Evolutionary conservation across 2,113 vertebrate species (phyloP), one percentile per base, ranked within the genome.

Genomic region (Oryzias curvinotus): DNA sequence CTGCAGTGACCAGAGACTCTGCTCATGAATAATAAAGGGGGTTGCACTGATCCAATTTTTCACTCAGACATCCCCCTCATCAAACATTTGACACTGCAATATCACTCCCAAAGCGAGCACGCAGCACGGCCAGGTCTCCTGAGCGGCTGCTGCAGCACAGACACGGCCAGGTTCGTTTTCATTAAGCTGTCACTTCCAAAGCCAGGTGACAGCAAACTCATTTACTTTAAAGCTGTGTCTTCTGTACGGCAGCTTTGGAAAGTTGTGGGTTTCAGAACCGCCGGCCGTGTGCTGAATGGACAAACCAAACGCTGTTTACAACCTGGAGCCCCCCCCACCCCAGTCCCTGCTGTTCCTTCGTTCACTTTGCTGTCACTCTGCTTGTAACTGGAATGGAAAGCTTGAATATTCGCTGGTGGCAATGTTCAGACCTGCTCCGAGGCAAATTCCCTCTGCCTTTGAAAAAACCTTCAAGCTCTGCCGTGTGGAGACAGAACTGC

Each of bases 1-100:
- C 72, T 49, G 69, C 75, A 78, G 77, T 82, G 78, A 67, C 76
- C 78, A 74, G 52, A 73, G 59, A 70, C 81, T 80, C 62, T 18
- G 74, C 73, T 85, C 81, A 87, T 84, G 86, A 87, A 87, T 85
- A 87, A 84, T 84, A 82, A 79, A 80, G 28, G 69, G 10, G 18
- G 14, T 50, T 65, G 52, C 52, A 36, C 75, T 78, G 78, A 83
- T 83, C 71, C 76, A 48, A 48, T 77, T 77, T 81, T 71, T 75
- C 75, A 61, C 57, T 52, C 77, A 77, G 71, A 81, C 72, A 58
- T 54, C 62, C 64, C 55, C 67, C 77, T 77, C 61, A 41, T 78
- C 75, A 53, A 72, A 68, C 78, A 65, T 50, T 65, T 78, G 65
- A 74, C 70, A 59, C 73, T 18, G 68, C 76, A 71, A 62, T 59